Evolutionary conservation across 2,113 vertebrate genomes (phyloP), one percentile per base, ranked within the genome.

Genomic region (Solea senegalensis): DNA sequence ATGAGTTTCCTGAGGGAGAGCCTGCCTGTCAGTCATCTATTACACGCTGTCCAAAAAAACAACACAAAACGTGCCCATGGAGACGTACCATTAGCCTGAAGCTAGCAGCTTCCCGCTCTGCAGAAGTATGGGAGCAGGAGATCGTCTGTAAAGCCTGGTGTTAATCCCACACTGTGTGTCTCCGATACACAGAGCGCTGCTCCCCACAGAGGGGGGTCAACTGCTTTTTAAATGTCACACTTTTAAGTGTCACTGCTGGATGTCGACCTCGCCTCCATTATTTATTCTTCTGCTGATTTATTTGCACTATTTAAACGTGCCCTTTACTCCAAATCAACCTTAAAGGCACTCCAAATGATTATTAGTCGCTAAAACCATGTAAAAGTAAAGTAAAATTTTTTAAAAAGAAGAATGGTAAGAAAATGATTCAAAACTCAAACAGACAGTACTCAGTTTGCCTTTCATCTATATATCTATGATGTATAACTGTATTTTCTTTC

Each of bases 221-320:
- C 66, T 72, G 56, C 45, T 39, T 46, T 21, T 61, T 71, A 70
- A 81, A 81, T 80, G 78, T 84, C 80, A 65, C 68, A 75, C 26
- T n/a, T 61, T 39, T 21, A 9, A 46, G 26, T 13, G 6, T 67
- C 76, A 65, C 76, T 39, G 68, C 78, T 80, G 75, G 80, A 55
- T 64, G 55, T 34, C 34, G 34, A 34, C 34, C 34, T 67, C 39
- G 9, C 8, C 58, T 44, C 75, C 52, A 70, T 67, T 52, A 55
- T 10, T 16, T 48, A 50, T 43, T 34, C 34, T 34, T 34, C 34
- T 4, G 52, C 43, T 61, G 26, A 27, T 65, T 45, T 54, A 6
- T 39, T 77, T 28, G 65, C 26, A 51, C 10, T 65, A 21, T 40
- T 58, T 58, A 40, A 16, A 72, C 39, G 43, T 6, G 46, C 58